Conservation (phyloP, 2,113 vertebrate genomes). For the Aramus guarauna region DNA sequence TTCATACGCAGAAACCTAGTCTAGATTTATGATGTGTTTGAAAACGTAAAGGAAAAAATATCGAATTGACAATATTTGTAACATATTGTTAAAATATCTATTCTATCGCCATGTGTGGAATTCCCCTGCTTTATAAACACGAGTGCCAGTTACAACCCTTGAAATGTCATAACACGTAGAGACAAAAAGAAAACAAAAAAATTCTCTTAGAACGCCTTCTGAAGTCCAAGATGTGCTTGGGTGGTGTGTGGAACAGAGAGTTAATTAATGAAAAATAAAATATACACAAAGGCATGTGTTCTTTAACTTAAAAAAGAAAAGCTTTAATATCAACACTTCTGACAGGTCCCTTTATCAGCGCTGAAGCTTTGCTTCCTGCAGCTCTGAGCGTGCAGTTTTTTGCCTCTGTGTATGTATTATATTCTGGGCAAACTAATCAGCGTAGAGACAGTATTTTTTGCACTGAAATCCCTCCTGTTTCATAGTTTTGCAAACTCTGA, state of each 20-base stretch:
- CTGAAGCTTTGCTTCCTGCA: constrained; percentile 30
- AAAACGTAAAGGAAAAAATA: constrained; percentile 59
- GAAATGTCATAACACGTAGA: background rate
- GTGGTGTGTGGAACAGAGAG: background rate
- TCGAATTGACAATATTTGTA: constrained; percentile 58
- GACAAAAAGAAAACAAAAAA: constrained; percentile 1
- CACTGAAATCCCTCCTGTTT: background rate
- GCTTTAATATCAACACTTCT: constrained; percentile 26
- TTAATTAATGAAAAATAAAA: background rate
- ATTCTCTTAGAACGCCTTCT: background rate
- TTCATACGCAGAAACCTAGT: constrained; percentile 58
- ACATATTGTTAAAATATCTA: constrained; percentile 31
- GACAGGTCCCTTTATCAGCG: constrained; percentile 8
- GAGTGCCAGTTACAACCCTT: background rate
- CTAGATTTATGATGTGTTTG: constrained; percentile 78
- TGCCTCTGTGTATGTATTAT: background rate
- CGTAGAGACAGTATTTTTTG: background rate
- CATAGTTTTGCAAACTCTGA: background rate
- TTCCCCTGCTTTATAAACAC: constrained; percentile 62
- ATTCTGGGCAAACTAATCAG: background rate
- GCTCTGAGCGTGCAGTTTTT: background rate
- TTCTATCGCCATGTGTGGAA: constrained; percentile 65
- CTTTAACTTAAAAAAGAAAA: background rate
- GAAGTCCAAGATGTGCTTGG: background rate
- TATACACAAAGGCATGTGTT: background rate